Conservation (phyloP, 2,797 vertebrate genomes). For the Aeoliscus strigatus region DNA sequence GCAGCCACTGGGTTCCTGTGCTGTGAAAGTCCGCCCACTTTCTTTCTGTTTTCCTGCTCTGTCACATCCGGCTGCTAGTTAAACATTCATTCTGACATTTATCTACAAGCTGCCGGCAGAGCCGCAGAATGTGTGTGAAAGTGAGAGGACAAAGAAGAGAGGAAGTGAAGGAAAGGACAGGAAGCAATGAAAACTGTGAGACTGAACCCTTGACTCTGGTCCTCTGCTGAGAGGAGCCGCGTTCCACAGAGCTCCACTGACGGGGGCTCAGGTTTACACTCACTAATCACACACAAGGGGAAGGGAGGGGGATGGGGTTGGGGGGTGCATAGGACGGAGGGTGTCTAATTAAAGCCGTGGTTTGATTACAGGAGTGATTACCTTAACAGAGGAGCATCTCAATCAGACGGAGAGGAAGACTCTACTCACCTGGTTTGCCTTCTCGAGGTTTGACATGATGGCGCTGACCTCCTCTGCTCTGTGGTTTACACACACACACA, state of each 20-base stretch:
- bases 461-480: slow-evolving; percentile 88
- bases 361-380: slow-evolving; percentile 80
- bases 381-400: slow-evolving; percentile 70
- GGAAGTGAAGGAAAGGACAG: slow-evolving; percentile 49
- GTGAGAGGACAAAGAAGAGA: slow-evolving; percentile 19
- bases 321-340: slow-evolving; percentile 48
- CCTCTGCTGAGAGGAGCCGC: slow-evolving; percentile 53
- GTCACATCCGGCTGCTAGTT: slow-evolving; percentile 77
- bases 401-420: slow-evolving; percentile 64
- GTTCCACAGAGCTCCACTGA: slow-evolving; percentile 45
- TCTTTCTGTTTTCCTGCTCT: slow-evolving; percentile 76
- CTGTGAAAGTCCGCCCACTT: slow-evolving; percentile 56
- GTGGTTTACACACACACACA: slow-evolving; percentile 54
- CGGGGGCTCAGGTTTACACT: slow-evolving; percentile 56
- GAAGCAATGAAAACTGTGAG: slow-evolving; percentile 71
- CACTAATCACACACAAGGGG: slow-evolving; percentile 67
- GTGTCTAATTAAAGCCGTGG: slow-evolving; percentile 73
- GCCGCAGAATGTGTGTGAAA: slow-evolving; percentile 22
- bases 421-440: slow-evolving; percentile 91
- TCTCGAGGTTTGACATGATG: slow-evolving; percentile 92
- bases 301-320: slow-evolving; percentile 15
- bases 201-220: slow-evolving; percentile 52
- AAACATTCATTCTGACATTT: slow-evolving; percentile 78
- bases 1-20: slow-evolving; percentile 52
- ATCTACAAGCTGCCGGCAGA: slow-evolving; percentile 66